Percentiles rank a stretch among this genome's conserved stretches.
Conservation (phyloP, 2,797 vertebrate genomes). For the Cephalopachus bancanus region DNA sequence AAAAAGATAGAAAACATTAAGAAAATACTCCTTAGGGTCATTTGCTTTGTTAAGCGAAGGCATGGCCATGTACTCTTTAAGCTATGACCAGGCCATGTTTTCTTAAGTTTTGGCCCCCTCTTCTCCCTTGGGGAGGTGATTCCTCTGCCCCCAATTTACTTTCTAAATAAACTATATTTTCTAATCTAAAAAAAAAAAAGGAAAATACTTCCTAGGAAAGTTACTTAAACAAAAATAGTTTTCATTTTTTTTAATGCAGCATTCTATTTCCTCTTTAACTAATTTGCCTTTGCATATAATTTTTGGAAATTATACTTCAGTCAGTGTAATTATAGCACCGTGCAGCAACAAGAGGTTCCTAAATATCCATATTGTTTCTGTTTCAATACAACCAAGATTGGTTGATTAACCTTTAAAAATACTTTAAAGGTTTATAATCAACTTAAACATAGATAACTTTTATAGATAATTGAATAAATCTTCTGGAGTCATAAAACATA, state of each 20-base stretch:
- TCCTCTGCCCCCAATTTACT: no score
- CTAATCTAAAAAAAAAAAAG: no score
- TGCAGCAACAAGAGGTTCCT: constrained; percentile 46
- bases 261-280: constrained; percentile 65
- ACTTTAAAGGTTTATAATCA: constrained; percentile 51
- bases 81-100: no score
- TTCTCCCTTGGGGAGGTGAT: no score
- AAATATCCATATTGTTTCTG: constrained; percentile 66
- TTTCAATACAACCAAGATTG: constrained; percentile 67
- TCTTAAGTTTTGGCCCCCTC: no score
- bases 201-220: constrained; percentile 58
- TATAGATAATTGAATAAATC: constrained; percentile 30
- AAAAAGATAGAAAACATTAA: no score
- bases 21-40: no score
- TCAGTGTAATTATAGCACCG: constrained; percentile 51
- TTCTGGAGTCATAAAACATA: constrained; percentile 12
- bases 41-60: no score
- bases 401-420: constrained; percentile 67
- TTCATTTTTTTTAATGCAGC: constrained; percentile 67
- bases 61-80: no score
- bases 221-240: constrained; percentile 64
- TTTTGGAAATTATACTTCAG: constrained; percentile 71
- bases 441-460: constrained; percentile 66
- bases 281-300: constrained; percentile 64
- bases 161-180: no score